Conservation (phyloP, 2,888 invertebrate species). For the Penaeus monodon region DNA sequence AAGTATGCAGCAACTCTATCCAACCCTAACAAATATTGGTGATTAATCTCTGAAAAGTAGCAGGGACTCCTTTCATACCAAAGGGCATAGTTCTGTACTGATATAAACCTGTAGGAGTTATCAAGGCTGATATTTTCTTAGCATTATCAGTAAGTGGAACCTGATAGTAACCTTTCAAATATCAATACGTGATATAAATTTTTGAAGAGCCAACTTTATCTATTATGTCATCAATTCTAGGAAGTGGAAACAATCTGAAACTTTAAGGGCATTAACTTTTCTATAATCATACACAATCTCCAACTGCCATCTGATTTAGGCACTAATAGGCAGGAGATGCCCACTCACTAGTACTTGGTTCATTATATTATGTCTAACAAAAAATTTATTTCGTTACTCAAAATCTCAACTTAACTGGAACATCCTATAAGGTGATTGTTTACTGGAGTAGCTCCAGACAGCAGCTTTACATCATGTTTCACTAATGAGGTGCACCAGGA, state of each 20-base stretch:
- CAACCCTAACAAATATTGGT: no score
- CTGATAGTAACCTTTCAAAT: background rate
- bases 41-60: no score
- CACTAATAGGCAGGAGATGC: background rate
- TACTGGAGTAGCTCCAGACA: no score
- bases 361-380: no score
- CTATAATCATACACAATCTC: background rate
- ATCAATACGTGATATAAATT: background rate
- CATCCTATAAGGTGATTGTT: no score
- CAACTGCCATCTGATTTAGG: conserved; percentile 17
- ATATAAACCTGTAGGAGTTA: background rate
- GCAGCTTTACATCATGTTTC: no score
- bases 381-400: no score
- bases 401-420: no score
- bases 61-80: no score
- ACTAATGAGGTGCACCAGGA: no score
- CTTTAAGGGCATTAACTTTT: background rate
- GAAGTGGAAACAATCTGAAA: conserved; percentile 2
- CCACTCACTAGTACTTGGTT: no score
- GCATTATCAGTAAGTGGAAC: conserved; percentile 1
- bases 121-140: conserved; percentile 9
- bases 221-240: conserved; percentile 9
- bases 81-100: no score
- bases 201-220: background rate
- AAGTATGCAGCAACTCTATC: background rate